Conservation (phyloP, 2,113 vertebrate species). For the Thomomys bottae region DNA sequence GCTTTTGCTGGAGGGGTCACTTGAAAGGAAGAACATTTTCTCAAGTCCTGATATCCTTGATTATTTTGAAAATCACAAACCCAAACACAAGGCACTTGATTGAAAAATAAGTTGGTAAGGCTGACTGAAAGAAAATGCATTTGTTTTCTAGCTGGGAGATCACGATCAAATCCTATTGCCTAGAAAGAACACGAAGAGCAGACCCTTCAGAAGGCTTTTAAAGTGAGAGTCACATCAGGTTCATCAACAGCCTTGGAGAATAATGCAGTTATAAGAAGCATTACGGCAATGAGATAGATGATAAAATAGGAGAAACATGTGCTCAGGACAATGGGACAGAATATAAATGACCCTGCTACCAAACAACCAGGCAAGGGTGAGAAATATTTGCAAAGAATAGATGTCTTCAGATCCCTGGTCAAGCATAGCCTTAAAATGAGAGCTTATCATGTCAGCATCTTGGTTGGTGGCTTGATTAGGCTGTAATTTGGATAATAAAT, state of each 20-base stretch:
- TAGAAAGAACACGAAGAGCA: constrained; percentile 17
- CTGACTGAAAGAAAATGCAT: constrained; percentile 13
- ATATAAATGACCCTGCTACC: constrained; percentile 54
- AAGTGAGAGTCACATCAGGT: constrained; percentile 32
- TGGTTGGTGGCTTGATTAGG: constrained; percentile 70
- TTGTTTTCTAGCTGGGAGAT: background rate
- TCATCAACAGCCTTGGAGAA: constrained; percentile 47
- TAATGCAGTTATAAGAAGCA: constrained; percentile 48
- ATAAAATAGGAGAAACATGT: background rate
- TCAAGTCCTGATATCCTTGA: background rate
- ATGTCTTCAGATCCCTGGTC: constrained; percentile 66
- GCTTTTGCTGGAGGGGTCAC: constrained; percentile 25
- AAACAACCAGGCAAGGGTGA: constrained; percentile 42
- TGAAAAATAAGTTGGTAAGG: background rate
- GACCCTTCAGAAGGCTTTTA: constrained; percentile 40
- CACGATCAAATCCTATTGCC: background rate
- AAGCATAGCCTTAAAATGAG: constrained; percentile 69
- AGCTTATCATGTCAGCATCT: constrained; percentile 66
- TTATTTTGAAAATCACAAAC: background rate
- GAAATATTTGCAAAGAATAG: constrained; percentile 54
- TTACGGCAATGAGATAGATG: constrained; percentile 23
- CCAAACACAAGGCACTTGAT: constrained; percentile 20
- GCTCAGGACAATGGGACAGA: constrained; percentile 47
- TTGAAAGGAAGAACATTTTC: background rate
- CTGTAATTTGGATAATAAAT: constrained; percentile 73